Evolutionary conservation across 64 coral and sea anemone species (phyloP).

Genomic region (Montipora sp.): DNA sequence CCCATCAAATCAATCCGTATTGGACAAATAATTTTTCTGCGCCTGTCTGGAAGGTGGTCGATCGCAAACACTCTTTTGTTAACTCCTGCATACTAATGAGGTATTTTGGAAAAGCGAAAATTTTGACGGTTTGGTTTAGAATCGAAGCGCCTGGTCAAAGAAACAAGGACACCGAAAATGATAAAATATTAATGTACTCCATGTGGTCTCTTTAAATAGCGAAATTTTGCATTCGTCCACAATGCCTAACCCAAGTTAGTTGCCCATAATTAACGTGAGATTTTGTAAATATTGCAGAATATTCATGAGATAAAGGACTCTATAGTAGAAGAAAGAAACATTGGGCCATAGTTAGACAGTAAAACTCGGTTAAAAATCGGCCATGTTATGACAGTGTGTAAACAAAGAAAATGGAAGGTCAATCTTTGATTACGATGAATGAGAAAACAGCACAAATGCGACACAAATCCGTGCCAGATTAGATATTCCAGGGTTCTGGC

Average conservation of each 20-base stretch:
- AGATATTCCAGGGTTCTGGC: no score
- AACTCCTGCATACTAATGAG: constrained; percentile 75
- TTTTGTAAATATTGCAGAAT: constrained; percentile 86
- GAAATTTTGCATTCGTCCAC: constrained; percentile 31
- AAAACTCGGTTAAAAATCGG: background rate
- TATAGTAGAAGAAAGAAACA: background rate
- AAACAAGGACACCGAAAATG: background rate
- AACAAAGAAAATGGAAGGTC: constrained; percentile 28
- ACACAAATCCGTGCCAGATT: background rate
- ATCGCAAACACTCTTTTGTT: constrained; percentile 60
- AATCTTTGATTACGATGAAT: constrained; percentile 39
- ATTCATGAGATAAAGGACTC: constrained; percentile 75
- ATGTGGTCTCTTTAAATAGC: background rate
- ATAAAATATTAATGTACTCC: constrained; percentile 36
- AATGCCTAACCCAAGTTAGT: background rate
- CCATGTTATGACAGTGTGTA: constrained; percentile 28
- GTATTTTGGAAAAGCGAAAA: constrained; percentile 52
- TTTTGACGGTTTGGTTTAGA: constrained; percentile 44
- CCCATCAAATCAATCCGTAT: background rate
- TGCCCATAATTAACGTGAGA: constrained; percentile 63
- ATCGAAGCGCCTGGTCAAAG: background rate
- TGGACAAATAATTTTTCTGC: background rate
- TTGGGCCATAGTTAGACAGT: background rate
- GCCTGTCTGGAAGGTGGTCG: background rate
- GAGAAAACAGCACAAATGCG: constrained; percentile 18